phyloP scores from a whole-genome alignment of 2,797 vertebrate species.

The Clangula hyemalis region DNA sequence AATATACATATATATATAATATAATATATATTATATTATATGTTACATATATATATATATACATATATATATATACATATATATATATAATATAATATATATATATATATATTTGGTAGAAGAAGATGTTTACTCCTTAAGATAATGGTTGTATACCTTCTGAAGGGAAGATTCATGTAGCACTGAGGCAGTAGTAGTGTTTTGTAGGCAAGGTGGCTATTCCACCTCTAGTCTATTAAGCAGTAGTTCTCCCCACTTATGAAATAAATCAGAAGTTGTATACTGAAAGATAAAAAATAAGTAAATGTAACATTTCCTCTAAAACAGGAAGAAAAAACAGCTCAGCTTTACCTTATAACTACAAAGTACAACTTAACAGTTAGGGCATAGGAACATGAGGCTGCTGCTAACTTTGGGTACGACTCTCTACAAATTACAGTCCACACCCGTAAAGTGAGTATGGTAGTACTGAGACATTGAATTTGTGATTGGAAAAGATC shows the following conservation, averaged over 20 bases:
- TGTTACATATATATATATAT: no score
- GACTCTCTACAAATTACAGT: background rate
- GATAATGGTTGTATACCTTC: background rate
- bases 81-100: no score
- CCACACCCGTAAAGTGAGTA: background rate
- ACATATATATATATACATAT: no score
- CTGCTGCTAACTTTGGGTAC: background rate
- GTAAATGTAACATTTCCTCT: background rate
- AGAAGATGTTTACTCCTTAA: background rate
- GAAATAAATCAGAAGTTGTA: background rate
- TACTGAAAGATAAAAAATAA: background rate
- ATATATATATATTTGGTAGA: background rate
- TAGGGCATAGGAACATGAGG: background rate
- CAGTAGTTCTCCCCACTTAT: background rate
- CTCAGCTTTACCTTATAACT: background rate
- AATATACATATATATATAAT: no score
- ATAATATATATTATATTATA: no score
- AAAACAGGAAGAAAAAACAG: background rate
- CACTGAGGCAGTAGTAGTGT: background rate
- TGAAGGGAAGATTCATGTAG: background rate
- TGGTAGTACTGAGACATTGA: background rate
- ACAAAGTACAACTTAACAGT: background rate
- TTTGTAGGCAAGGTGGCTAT: background rate
- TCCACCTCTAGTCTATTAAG: background rate
- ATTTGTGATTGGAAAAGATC: background rate